phyloP scores from a whole-genome alignment of 2,888 invertebrate species.

The Chrysomela aeneicollis region DNA sequence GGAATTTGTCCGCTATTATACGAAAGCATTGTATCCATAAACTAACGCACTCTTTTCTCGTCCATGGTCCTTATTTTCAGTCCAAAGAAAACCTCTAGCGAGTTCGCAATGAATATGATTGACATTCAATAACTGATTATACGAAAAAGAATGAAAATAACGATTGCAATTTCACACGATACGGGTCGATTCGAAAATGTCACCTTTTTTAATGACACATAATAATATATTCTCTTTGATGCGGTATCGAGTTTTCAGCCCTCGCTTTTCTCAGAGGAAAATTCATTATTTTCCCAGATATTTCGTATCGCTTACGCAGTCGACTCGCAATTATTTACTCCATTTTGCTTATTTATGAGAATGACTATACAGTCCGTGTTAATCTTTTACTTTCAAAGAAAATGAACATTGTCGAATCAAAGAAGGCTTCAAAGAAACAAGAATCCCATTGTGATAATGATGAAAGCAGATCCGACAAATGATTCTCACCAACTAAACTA shows the following conservation, averaged over 20 bases:
- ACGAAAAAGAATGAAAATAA: slow-evolving; percentile 32
- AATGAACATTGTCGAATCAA: background rate
- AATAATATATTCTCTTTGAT: slow-evolving; percentile 51
- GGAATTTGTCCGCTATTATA: too few relatives aligned
- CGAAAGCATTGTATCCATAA: too few relatives aligned
- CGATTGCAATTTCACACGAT: slow-evolving; percentile 31
- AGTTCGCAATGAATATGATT: background rate
- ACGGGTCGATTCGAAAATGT: slow-evolving; percentile 29
- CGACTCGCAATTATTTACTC: slow-evolving; percentile 48
- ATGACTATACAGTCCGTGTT: slow-evolving; percentile 29
- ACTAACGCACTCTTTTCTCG: too few relatives aligned
- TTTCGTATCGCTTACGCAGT: slow-evolving; percentile 40
- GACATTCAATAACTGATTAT: slow-evolving; percentile 8
- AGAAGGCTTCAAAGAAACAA: background rate
- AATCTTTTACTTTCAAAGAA: slow-evolving; percentile 8
- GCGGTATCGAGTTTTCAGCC: slow-evolving; percentile 50
- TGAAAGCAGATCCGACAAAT: background rate
- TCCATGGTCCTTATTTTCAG: too few relatives aligned
- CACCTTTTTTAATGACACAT: slow-evolving; percentile 43
- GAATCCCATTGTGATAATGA: too few relatives aligned
- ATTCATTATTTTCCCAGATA: slow-evolving; percentile 51
- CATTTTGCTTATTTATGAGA: slow-evolving; percentile 47
- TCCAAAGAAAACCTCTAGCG: too few relatives aligned
- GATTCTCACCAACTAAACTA: too few relatives aligned
- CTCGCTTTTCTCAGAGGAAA: slow-evolving; percentile 37